These are phyloP conservation scores for Schizothorax lantsangensis DNA, from an alignment of 2,797 vertebrate species.

Conservation along the genomic window DNA sequence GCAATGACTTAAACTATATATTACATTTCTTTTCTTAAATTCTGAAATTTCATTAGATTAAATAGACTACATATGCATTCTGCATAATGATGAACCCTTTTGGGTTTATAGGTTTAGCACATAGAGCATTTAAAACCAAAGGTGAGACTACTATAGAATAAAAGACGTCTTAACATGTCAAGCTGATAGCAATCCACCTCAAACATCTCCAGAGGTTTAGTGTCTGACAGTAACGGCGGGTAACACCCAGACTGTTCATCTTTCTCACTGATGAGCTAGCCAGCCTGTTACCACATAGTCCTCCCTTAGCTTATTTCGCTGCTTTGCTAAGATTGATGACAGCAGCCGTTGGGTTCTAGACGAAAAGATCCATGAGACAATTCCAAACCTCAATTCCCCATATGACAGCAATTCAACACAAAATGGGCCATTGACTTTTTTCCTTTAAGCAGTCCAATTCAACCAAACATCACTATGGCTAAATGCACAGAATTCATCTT, in stretches of 20 bases:
- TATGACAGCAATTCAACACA: slow-evolving; percentile 67
- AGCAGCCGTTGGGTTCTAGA: slow-evolving; percentile 16
- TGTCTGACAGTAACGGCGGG: background rate
- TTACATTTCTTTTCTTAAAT: background rate
- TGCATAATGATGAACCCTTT: background rate
- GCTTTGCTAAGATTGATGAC: slow-evolving; percentile 45
- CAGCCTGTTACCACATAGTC: background rate
- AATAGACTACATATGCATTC: background rate
- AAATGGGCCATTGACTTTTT: slow-evolving; percentile 66
- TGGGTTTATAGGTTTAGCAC: background rate
- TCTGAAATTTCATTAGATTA: background rate
- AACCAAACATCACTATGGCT: slow-evolving; percentile 55
- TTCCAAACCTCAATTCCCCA: slow-evolving; percentile 65
- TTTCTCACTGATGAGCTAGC: slow-evolving; percentile 19
- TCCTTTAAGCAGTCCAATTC: slow-evolving; percentile 66
- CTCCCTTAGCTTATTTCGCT: slow-evolving; percentile 27
- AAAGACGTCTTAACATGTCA: background rate
- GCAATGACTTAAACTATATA: too few species aligned
- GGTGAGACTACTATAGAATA: background rate
- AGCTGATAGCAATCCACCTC: background rate
- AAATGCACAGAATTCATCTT: slow-evolving; percentile 67
- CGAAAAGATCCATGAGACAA: slow-evolving; percentile 67
- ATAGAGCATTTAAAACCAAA: background rate
- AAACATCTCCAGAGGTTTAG: slow-evolving; percentile 4
- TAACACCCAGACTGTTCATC: slow-evolving; percentile 12